Evolutionary conservation across 2,113 vertebrate species (phyloP).

Genomic region (Pipa parva): DNA sequence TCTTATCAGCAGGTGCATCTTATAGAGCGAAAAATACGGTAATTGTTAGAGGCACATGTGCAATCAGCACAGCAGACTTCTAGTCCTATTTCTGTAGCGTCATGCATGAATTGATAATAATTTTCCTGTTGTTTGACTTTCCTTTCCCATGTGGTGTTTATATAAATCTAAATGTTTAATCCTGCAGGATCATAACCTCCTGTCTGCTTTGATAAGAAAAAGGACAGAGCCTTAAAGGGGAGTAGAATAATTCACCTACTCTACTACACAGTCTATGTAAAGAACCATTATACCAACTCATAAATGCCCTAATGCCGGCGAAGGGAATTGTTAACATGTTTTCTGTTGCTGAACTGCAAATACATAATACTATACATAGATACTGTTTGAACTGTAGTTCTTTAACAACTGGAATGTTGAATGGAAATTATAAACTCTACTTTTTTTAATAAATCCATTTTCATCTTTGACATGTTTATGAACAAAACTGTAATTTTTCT

Average conservation of each 20-base stretch:
- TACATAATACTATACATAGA: no score
- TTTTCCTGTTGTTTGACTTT: conserved; percentile 35
- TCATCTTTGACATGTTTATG: no score
- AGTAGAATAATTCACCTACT: conserved; percentile 6
- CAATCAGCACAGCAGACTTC: background rate
- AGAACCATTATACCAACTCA: background rate
- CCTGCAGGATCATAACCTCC: conserved; percentile 40
- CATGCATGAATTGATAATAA: conserved; percentile 18
- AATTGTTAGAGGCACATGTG: no score
- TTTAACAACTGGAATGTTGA: no score
- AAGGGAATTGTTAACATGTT: no score
- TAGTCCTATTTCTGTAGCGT: conserved; percentile 23
- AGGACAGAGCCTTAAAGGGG: conserved; percentile 27
- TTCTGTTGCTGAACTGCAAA: no score
- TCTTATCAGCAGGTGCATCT: no score
- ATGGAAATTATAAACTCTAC: no score
- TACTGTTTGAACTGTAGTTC: no score
- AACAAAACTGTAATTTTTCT: no score
- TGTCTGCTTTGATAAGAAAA: conserved; percentile 37
- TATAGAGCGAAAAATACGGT: no score
- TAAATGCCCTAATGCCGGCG: background rate
- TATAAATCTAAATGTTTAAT: conserved; percentile 41
- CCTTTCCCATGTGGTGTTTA: conserved; percentile 31
- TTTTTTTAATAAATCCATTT: no score
- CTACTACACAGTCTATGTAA: background rate